Evolutionary conservation across 2,888 invertebrate genomes (phyloP).

Genomic region (Tholera decimalis): DNA sequence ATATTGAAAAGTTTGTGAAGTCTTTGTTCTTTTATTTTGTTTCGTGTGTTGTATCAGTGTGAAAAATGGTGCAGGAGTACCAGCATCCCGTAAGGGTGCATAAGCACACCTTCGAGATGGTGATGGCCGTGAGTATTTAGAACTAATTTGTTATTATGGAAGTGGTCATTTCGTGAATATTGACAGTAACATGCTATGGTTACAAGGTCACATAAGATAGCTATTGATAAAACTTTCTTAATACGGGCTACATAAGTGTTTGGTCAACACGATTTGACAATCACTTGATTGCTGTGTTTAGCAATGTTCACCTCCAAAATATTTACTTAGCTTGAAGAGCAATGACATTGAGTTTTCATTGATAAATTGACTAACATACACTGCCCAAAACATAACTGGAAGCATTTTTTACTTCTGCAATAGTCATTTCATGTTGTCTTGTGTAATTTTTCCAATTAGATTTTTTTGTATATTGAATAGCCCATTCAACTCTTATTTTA

Average conservation of each 20-base stretch:
- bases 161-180: constrained; percentile 40
- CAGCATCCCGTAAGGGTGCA: constrained; percentile 98
- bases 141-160: constrained; percentile 18
- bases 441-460: constrained; percentile 3
- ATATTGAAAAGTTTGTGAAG: constrained; percentile 72
- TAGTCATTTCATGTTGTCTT: background rate
- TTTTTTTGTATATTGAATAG: background rate
- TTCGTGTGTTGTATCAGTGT: constrained; percentile 71
- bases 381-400: constrained; percentile 4
- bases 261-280: constrained; percentile 52
- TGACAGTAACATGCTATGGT: constrained; percentile 21
- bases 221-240: constrained; percentile 50
- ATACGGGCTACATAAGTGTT: constrained; percentile 18
- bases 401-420: constrained; percentile 5
- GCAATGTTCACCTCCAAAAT: constrained; percentile 53
- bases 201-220: constrained; percentile 63
- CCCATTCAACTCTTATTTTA: too few species aligned
- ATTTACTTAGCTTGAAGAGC: constrained; percentile 26
- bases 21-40: constrained; percentile 78
- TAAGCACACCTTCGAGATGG: constrained; percentile 98
- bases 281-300: constrained; percentile 34
- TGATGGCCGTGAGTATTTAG: constrained; percentile 96
- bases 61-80: constrained; percentile 98
- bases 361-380: constrained; percentile 15
- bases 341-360: constrained; percentile 38